Evolutionary conservation across 2,113 vertebrate species (phyloP).

Genomic region (Ictidomys tridecemlineatus): DNA sequence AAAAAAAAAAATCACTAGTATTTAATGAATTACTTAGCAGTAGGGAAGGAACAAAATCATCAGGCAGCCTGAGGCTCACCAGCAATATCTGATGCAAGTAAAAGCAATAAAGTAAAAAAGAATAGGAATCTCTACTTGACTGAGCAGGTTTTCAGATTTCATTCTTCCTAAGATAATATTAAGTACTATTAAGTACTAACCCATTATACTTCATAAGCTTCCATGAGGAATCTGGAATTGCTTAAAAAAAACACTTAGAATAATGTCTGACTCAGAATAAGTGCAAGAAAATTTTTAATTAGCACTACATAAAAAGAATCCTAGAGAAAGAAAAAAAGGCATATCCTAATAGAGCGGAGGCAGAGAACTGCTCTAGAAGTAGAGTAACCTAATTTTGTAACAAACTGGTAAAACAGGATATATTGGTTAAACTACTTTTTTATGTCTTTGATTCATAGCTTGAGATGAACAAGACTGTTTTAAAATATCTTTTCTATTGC

Average conservation of each 20-base stretch:
- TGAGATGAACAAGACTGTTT: constrained; percentile 42
- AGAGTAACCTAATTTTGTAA: constrained; percentile 50
- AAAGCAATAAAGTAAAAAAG: not conserved
- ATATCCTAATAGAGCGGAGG: not conserved
- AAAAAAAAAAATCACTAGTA: not conserved
- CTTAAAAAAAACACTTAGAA: constrained; percentile 7
- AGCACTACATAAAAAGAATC: not conserved
- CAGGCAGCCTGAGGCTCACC: not conserved
- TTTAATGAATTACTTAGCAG: not conserved
- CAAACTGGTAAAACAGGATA: constrained; percentile 61
- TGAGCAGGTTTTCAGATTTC: constrained; percentile 1
- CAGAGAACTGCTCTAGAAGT: not conserved
- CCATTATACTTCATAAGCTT: not conserved
- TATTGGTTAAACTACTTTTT: constrained; percentile 48
- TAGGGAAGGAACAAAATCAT: not conserved
- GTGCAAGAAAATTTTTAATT: not conserved
- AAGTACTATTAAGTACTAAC: not conserved
- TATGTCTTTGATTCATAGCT: constrained; percentile 57
- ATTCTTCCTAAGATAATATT: not conserved
- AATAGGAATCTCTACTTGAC: not conserved
- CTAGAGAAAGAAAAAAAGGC: not conserved
- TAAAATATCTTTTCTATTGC: constrained; percentile 33
- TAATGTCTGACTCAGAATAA: constrained; percentile 10
- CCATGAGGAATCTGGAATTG: not conserved
- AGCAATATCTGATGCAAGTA: not conserved